Evolutionary conservation across 2,113 vertebrate species (phyloP).

Genomic region (Periophthalmus modestus): DNA sequence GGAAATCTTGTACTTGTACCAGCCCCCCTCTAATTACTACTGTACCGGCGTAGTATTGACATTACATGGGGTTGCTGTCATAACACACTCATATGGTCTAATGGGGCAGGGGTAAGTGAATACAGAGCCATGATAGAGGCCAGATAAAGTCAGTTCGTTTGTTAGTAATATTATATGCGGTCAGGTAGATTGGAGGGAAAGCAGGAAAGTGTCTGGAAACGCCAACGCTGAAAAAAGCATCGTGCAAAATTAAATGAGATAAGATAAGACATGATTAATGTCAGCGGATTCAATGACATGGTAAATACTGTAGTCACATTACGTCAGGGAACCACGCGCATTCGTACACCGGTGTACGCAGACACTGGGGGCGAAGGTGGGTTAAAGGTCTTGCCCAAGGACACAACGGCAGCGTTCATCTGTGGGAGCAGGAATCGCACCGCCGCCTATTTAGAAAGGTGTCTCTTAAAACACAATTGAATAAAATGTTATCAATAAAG

Average conservation of each 20-base stretch:
- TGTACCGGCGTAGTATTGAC: conserved; percentile 56
- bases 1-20: conserved; percentile 57
- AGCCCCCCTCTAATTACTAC: conserved; percentile 62
- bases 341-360: too few species aligned
- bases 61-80: conserved; percentile 55
- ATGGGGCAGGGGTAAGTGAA: conserved; percentile 6
- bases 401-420: too few species aligned
- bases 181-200: not conserved
- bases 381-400: too few species aligned
- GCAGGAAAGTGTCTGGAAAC: too few species aligned
- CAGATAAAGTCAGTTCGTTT: not conserved
- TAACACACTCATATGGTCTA: conserved; percentile 46
- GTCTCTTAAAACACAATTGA: not conserved
- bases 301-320: too few species aligned
- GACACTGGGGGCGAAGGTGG: too few species aligned
- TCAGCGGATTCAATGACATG: too few species aligned
- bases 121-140: not conserved
- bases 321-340: too few species aligned
- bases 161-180: not conserved
- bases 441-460: not conserved
- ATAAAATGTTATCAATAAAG: not conserved
- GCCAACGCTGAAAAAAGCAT: too few species aligned
- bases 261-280: not conserved
- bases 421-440: too few species aligned
- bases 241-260: not conserved